Percentiles rank a stretch among this genome's conserved stretches.
phyloP scores from a whole-genome alignment of 2,797 vertebrate genomes.

The Gymnothorax reevesii region DNA sequence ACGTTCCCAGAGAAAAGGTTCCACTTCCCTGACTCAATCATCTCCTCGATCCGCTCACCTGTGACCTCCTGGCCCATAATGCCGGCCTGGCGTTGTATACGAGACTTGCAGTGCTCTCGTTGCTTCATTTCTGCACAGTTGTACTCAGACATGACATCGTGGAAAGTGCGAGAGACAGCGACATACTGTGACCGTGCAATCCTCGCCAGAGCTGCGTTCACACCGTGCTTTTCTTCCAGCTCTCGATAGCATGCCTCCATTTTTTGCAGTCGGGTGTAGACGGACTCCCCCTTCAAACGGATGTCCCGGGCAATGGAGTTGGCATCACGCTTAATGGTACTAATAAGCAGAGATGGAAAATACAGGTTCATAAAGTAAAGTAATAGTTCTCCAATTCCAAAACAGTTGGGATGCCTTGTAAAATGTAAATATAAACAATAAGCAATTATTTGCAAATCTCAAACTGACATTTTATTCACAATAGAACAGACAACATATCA shows the following conservation, averaged over 20 bases:
- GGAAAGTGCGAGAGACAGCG: conserved; percentile 73
- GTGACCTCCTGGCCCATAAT: conserved; percentile 83
- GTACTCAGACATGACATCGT: conserved; percentile 78
- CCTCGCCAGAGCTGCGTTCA: conserved; percentile 69
- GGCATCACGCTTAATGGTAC: conserved; percentile 84
- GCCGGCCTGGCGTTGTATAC: conserved; percentile 87
- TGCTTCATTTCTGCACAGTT: conserved; percentile 81
- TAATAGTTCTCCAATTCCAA: too few species aligned
- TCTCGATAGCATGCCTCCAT: conserved; percentile 66
- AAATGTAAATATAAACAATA: too few species aligned
- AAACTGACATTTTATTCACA: too few species aligned
- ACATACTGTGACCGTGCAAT: conserved; percentile 74
- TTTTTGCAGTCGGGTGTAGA: conserved; percentile 74
- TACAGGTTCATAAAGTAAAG: too few species aligned
- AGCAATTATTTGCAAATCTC: too few species aligned
- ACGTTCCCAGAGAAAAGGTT: conserved; percentile 83
- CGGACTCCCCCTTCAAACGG: conserved; percentile 70
- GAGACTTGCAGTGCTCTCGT: conserved; percentile 75
- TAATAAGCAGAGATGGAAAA: conserved; percentile 52
- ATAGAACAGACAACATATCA: too few species aligned
- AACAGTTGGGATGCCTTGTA: too few species aligned
- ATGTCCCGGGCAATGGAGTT: conserved; percentile 83
- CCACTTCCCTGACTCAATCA: conserved; percentile 87
- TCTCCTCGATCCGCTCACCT: conserved; percentile 78
- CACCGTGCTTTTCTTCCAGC: conserved; percentile 69